Evolutionary conservation across 1,140 invertebrate species (phyloP), one percentile per base, ranked within the genome.

Genomic region (Nasonia vitripennis): DNA sequence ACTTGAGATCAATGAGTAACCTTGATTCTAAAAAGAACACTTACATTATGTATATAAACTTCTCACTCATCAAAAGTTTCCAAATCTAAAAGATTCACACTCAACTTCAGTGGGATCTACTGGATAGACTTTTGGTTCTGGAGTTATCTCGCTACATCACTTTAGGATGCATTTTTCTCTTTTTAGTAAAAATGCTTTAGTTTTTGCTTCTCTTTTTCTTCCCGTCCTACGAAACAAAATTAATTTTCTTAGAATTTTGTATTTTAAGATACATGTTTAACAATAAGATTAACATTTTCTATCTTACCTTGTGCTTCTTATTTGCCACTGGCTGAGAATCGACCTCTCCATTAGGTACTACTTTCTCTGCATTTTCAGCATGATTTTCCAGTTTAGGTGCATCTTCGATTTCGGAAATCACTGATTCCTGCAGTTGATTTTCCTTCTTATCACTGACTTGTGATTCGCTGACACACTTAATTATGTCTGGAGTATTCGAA

Each of bases 201-300:
- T 51, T 67, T 71, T 23, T 84, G 73, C 20, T 84, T 70, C 68
- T 81, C 41, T 87, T 87, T 27, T 74, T 84, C 23, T 80, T 81
- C 23, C 75, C 78, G 48, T 80, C 82, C 78, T 84, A 23, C 3
- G 73, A 31, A 68, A 67, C 45, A 37, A 83, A 48, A 78, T 73
- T 20, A 70, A 78, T 48, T 70, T n/a, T 70, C 5, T 23, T 51
- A 51, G 3, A 78, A 9, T 55, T 55, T 14, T 31, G 51, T 2
- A n/a, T 4, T 11, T 55, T 27, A 51, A 77, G 14, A 78, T 45
- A 62, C n/a, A 78, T 3, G 20, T 51, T 55, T 10, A 70, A 67
- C 12, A n/a, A 80, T 34, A 34, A n/a, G n/a, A 34, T 71, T 31
- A 27, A 71, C 3, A 12, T 67, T 70, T 68, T 6, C 1, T 45